Base-by-base conservation (phyloP, 2,888 invertebrate genomes). In the Aleiodes testaceus region DNA sequence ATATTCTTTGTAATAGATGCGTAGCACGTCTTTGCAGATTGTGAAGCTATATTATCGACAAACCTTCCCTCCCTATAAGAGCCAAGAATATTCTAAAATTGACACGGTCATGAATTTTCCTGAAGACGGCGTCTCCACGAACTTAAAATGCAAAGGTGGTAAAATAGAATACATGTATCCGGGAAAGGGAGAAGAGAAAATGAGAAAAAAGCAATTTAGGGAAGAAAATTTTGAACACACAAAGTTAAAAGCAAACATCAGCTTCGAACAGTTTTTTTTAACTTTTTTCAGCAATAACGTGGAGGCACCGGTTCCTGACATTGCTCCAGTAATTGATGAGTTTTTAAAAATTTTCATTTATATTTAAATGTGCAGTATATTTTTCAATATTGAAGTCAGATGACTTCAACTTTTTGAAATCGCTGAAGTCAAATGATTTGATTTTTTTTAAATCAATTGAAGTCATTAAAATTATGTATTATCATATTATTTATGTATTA, bases 21-120 rank as follows among this genome's bases (percentile, higher is more conserved):
- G 36, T 59, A 42, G n/a, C 59, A 59, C 59, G 59, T 59, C n/a
- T 59, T 59, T 59, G 7, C 59, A 59, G 59, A 59, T 59, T 59
- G 59, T 59, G 59, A 59, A 18, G 59, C 42, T 59, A 42, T 42
- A 59, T 42, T 59, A 59, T 59, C 42, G 36, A 59, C 36, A 36
- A 36, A n/a, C 22, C 53, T 53, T 3, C n/a, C 2, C 53, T 6
- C 3, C 59, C 59, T 18, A 59, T 59, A 36, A 36, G 16, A 36
- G 18, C 11, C 42, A 16, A 36, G 59, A 36, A 59, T 59, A 59
- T 59, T 59, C 36, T 36, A 59, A 59, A 59, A 59, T 59, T 59
- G 36, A 59, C 59, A 59, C 59, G 18, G 26, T n/a, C 4, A 20
- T 18, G 30, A 50, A 50, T 50, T 30, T 55, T 52, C 52, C 1